phyloP scores from a whole-genome alignment of 2,797 vertebrate species.

The Macropodus opercularis region DNA sequence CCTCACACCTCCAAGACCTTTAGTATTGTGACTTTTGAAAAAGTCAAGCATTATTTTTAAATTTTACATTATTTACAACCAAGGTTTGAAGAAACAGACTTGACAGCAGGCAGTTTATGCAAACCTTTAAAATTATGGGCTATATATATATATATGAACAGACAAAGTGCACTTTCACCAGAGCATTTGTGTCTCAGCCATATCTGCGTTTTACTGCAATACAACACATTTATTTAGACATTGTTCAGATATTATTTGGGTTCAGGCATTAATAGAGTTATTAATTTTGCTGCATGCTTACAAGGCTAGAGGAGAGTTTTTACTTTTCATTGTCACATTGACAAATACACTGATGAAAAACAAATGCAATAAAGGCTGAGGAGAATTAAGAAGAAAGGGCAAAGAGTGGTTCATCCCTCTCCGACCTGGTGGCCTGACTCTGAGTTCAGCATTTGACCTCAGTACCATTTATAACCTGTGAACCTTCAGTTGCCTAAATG shows the following conservation, averaged over 20 bases:
- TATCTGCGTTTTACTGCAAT: slow-evolving; percentile 29
- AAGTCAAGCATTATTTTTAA: slow-evolving; percentile 21
- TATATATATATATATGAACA: slow-evolving; percentile 9
- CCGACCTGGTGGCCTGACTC: slow-evolving; percentile 8
- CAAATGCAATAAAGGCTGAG: slow-evolving; percentile 42
- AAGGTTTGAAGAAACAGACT: slow-evolving; percentile 8
- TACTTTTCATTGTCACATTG: slow-evolving; percentile 40
- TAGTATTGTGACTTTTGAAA: slow-evolving; percentile 56
- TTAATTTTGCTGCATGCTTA: slow-evolving; percentile 56
- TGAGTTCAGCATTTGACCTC: slow-evolving; percentile 49
- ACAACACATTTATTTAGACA: slow-evolving; percentile 33
- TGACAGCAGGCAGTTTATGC: slow-evolving; percentile 4
- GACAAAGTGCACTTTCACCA: slow-evolving; percentile 52
- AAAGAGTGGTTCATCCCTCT: slow-evolving; percentile 14
- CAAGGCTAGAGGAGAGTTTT: slow-evolving; percentile 25
- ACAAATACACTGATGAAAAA: slow-evolving; percentile 41
- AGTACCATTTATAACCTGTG: slow-evolving; percentile 32
- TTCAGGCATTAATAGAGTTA: slow-evolving; percentile 24
- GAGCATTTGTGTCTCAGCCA: slow-evolving; percentile 33
- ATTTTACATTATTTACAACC: slow-evolving; percentile 29
- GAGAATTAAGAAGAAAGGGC: slow-evolving; percentile 21
- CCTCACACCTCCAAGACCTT: slow-evolving; percentile 59
- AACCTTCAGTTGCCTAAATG: slow-evolving; percentile 49
- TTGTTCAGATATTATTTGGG: slow-evolving; percentile 22
- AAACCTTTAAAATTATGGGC: slow-evolving; percentile 18